Conservation (phyloP, 2,797 vertebrate genomes). For the Lagorchestes hirsutus region DNA sequence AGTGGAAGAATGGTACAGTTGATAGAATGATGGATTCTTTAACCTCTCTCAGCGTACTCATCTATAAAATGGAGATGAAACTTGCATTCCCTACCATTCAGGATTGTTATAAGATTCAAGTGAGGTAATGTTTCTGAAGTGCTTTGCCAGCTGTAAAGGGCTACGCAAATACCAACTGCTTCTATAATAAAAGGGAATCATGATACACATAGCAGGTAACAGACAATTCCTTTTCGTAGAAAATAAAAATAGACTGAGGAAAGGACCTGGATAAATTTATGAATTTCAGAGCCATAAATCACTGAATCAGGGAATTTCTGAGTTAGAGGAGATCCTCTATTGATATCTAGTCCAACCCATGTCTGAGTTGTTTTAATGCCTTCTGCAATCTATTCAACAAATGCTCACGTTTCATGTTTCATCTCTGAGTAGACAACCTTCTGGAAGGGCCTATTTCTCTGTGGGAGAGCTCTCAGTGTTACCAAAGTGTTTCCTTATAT, state of each 20-base stretch:
- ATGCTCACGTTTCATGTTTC: background rate
- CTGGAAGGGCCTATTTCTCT: background rate
- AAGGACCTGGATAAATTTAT: background rate
- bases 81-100: background rate
- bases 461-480: background rate
- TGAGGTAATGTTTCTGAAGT: background rate
- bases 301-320: background rate
- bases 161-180: background rate
- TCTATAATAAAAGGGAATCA: background rate
- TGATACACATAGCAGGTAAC: background rate
- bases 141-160: background rate
- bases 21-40: background rate
- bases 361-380: background rate
- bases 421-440: background rate
- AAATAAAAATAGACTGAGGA: background rate
- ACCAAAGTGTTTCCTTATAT: background rate
- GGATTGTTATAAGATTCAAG: background rate
- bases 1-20: background rate
- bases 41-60: background rate
- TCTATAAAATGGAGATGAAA: background rate
- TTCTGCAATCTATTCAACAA: background rate
- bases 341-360: background rate
- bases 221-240: background rate
- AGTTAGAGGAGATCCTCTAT: background rate
- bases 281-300: background rate